Base-by-base conservation (phyloP, 2,797 vertebrate genomes). In the Periophthalmus magnuspinnatus region DNA sequence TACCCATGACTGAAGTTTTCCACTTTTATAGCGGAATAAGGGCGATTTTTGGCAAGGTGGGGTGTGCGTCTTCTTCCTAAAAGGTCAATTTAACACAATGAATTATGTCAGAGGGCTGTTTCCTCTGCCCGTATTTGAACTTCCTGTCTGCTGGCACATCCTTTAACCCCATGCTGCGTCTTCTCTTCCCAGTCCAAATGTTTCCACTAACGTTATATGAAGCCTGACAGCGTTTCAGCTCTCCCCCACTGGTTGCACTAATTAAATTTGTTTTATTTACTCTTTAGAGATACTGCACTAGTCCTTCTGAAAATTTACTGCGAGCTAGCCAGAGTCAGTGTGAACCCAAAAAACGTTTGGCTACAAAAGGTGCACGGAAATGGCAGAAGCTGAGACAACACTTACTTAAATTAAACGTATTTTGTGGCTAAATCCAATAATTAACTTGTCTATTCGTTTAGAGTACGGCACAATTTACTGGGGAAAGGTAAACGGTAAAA, bases 71-170 rank as follows among this genome's bases (percentile, higher is more conserved):
- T 74, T 78, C 68, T 61, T 36, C 65, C 78, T 71, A 58, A 68
- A 77, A 79, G 83, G 82, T 82, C 72, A 74, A 41, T 28, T 54
- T 19, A 76, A 81, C 72, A 90, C 88, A 88, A 86, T 86, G 75
- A 59, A 55, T 8, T 50, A 77, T 77, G 86, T 88, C 77, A 77
- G 19, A 59, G 38, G 70, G 80, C 56, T 59, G 67, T 74, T 87
- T 91, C 89, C 90, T 76, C 65, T 79, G 65, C 28, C 78, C 76
- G 85, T 66, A 81, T 71, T 77, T 83, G 72, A 77, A 83, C 80
- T 84, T 90, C 88, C 87, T 84, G 70, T 57, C 68, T 48, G 22
- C 55, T 56, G 69, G 81, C 67, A 74, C 82, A 81, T 82, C 80
- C 84, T 80, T 69, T 79, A 65, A 61, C 68, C 83, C 41, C 82